These are phyloP conservation scores for Yponomeuta cagnagella DNA, from an alignment of 2,888 invertebrate species.

Conservation along the genomic window DNA sequence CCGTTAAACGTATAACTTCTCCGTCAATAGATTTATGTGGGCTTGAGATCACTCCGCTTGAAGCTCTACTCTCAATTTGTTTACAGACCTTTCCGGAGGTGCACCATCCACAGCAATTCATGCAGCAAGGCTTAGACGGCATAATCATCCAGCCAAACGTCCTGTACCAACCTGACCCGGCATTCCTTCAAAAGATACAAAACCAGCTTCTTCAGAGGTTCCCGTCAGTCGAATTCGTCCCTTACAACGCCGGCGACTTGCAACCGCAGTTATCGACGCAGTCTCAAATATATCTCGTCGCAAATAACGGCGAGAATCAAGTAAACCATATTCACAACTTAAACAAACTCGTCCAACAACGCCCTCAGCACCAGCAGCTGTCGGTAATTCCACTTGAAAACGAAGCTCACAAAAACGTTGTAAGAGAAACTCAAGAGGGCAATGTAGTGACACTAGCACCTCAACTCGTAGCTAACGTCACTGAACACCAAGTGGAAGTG, in stretches of 20 bases:
- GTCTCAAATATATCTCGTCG: conserved; percentile 23
- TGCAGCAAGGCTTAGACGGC: conserved; percentile 51
- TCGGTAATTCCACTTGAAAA: conserved; percentile 29
- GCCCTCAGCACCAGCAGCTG: conserved; percentile 35
- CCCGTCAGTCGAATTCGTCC: conserved; percentile 59
- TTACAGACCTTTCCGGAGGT: conserved; percentile 42
- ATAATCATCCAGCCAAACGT: conserved; percentile 55
- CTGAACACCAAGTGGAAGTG: conserved; percentile 39
- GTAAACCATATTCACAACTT: background rate
- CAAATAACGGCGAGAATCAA: conserved; percentile 11
- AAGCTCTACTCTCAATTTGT: background rate
- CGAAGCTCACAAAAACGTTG: conserved; percentile 46
- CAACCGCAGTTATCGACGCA: conserved; percentile 34
- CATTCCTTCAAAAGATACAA: conserved; percentile 63
- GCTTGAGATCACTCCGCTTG: too few relatives aligned
- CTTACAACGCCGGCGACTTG: conserved; percentile 49
- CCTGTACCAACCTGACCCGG: conserved; percentile 71
- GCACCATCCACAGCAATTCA: conserved; percentile 47
- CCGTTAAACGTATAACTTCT: too few relatives aligned
- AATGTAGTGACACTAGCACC: conserved; percentile 47
- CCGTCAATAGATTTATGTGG: too few relatives aligned
- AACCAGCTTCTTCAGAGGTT: conserved; percentile 55
- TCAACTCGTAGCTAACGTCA: conserved; percentile 40
- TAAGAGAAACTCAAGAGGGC: conserved; percentile 57
- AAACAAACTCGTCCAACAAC: background rate